These are phyloP conservation scores for Kryptolebias marmoratus DNA, from an alignment of 2,113 vertebrate genomes.

Conservation along the genomic window DNA sequence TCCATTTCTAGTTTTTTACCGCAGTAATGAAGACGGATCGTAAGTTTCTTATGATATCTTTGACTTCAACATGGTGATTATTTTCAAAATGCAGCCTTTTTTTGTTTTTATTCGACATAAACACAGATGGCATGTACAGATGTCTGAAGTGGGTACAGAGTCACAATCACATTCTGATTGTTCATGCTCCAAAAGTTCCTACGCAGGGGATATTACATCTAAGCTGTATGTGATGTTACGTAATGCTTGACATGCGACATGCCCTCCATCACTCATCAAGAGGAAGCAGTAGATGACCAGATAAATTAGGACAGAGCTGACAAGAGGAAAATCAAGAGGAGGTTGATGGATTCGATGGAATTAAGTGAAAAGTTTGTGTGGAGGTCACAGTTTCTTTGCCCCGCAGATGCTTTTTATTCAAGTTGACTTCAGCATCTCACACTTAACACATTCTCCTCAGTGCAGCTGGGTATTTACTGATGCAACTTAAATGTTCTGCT, in stretches of 20 bases:
- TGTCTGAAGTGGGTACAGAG: constrained; percentile 14
- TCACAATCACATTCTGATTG: neutral
- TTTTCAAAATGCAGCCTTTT: constrained; percentile 1
- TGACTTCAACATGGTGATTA: neutral
- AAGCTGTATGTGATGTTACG: constrained; percentile 41
- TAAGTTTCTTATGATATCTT: constrained; percentile 65
- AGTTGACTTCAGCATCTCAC: constrained; percentile 49
- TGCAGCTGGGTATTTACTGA: constrained; percentile 69
- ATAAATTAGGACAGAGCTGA: constrained; percentile 44
- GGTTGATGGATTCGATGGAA: constrained; percentile 30
- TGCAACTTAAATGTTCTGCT: constrained; percentile 66
- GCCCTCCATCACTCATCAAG: constrained; percentile 12
- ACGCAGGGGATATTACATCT: constrained; percentile 27
- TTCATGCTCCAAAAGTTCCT: constrained; percentile 61
- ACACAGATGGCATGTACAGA: constrained; percentile 8
- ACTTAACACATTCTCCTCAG: constrained; percentile 57
- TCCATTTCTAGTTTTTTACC: constrained; percentile 90
- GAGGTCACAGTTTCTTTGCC: constrained; percentile 47
- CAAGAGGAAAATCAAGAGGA: constrained; percentile 25
- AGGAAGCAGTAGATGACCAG: constrained; percentile 31
- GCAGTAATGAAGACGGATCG: constrained; percentile 93
- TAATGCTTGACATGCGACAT: constrained; percentile 35
- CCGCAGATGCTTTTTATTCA: constrained; percentile 63
- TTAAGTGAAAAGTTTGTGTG: constrained; percentile 42
- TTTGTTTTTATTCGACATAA: neutral